Conservation (phyloP, 2,113 vertebrate genomes). For the Stercorarius parasiticus region DNA sequence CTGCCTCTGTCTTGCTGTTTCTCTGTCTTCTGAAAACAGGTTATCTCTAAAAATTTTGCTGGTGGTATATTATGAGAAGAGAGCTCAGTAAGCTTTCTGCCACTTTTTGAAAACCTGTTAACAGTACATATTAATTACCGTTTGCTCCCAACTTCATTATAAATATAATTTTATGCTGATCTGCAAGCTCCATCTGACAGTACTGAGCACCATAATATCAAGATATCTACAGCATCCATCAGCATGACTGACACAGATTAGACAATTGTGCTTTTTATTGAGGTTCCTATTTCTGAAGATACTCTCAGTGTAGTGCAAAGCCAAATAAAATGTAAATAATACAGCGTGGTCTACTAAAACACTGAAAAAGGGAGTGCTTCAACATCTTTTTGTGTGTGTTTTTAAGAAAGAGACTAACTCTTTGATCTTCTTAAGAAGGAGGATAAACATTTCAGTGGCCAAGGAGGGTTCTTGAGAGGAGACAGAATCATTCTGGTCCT, state of each 20-base stretch:
- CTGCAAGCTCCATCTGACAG: not conserved
- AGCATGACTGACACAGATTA: not conserved
- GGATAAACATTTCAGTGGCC: not conserved
- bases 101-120: constrained; percentile 12
- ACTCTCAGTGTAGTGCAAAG: not conserved
- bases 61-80: not conserved
- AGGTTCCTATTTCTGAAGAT: not conserved
- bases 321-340: not conserved
- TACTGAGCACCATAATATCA: not conserved
- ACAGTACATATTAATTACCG: not conserved
- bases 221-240: not conserved
- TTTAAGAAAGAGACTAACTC: not conserved
- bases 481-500: not conserved
- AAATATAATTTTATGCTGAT: not conserved
- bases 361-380: not conserved
- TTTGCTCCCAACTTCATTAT: not conserved
- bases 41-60: constrained; percentile 1
- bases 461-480: not conserved
- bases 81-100: not conserved
- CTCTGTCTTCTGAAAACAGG: not conserved
- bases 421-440: not conserved
- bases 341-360: not conserved
- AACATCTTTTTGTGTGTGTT: not conserved
- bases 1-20: not conserved
- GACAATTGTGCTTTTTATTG: not conserved